Evolutionary conservation across 2,797 vertebrate genomes (phyloP), one percentile per base, ranked within the genome.

Genomic region (Leucoraja ocellata): DNA sequence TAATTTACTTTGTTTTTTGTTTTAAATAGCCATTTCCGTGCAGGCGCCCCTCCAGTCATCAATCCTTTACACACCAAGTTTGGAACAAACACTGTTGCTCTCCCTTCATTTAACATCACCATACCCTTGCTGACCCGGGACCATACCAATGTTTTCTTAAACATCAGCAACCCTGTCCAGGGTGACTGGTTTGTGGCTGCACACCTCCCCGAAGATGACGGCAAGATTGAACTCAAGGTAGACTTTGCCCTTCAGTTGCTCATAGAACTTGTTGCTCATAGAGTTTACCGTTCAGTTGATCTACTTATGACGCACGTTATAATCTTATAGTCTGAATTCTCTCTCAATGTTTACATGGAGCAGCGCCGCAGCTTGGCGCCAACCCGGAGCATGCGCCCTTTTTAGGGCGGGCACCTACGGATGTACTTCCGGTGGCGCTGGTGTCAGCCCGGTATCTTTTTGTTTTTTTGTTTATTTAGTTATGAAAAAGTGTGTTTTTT

Each of bases 211-310:
- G 96, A 98, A 93, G 96, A 98, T 13, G 96, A 97, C 0, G 97
- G 98, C 11, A 98, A 97, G 95, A 99, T 99, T 4, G 96, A 99
- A 94, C 97, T 99, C 93, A 98, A 99, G 98, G 98, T 98, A 93
- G 54, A 54, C 39, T 76, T 46, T 63, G 68, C 18, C 32, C 2
- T 23, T 68, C 46, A 46, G 46, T 46, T 46, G 46, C 46, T 46
- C 46, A 46, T 46, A 46, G 46, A 46, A 46, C 46, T 46, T 3
- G 46, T 46, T 46, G 46, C 46, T 46, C 46, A 4, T 46, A 46
- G 2, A 46, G 4, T 46, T 46, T 46, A 46, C 46, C 46, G 46
- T 4, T 46, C 39, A 39, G 39, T 39, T 39, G 39, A 1, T 39
- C 39, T 39, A 39, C 39, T 39, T 39, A 39, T 39, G 39, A 39